phyloP scores from a whole-genome alignment of 2,888 invertebrate genomes.

The Folsomia candida region DNA sequence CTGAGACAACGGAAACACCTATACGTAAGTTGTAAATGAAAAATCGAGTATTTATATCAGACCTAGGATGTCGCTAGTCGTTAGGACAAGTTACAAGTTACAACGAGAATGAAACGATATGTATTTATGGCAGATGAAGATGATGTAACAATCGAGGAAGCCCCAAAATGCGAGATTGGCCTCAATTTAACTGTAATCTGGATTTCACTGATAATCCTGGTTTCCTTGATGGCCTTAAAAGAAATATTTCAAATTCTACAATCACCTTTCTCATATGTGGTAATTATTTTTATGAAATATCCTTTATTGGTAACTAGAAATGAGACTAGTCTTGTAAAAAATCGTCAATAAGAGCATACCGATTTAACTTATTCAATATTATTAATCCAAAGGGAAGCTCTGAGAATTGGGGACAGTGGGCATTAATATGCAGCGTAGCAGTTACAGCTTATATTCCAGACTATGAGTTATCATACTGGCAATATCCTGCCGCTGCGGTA shows the following conservation, averaged over 20 bases:
- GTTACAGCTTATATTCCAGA: conserved; percentile 40
- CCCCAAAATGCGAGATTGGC: background rate
- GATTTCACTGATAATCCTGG: conserved; percentile 44
- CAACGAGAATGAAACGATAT: too few species aligned
- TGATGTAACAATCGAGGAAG: background rate
- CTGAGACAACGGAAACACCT: too few species aligned
- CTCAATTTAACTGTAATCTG: conserved; percentile 36
- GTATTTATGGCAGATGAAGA: background rate
- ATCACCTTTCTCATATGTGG: conserved; percentile 42
- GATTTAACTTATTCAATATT: too few species aligned
- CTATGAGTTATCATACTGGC: conserved; percentile 40
- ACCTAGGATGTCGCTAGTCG: too few species aligned
- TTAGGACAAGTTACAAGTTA: too few species aligned
- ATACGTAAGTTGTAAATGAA: too few species aligned
- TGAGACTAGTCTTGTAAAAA: too few species aligned
- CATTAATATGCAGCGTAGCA: conserved; percentile 38
- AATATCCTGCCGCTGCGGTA: conserved; percentile 49
- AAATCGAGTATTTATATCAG: too few species aligned
- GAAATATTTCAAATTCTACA: conserved; percentile 66
- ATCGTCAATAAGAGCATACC: too few species aligned
- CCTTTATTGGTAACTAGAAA: too few species aligned
- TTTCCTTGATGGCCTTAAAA: conserved; percentile 57
- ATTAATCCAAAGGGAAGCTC: too few species aligned
- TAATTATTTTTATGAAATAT: too few species aligned
- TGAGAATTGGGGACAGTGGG: conserved; percentile 50